Evolutionary conservation across 2,797 vertebrate species (phyloP).

Genomic region (Scleropages formosus): DNA sequence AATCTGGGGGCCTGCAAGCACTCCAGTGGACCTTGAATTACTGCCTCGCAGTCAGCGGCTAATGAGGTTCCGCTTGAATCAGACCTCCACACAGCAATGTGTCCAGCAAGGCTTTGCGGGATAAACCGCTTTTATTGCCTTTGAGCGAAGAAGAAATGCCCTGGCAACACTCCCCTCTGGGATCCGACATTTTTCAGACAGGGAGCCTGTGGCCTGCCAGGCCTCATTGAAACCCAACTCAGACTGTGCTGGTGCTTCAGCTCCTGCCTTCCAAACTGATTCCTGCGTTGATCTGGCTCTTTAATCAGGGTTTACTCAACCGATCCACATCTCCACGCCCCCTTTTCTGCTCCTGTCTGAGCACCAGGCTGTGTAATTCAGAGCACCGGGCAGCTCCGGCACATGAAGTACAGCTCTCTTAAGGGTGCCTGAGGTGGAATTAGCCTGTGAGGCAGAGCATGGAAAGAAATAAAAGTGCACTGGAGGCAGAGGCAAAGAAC

Average conservation of each 20-base stretch:
- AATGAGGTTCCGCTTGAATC: slow-evolving; percentile 18
- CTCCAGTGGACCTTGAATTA: slow-evolving; percentile 18
- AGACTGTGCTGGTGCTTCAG: not conserved
- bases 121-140: slow-evolving; percentile 6
- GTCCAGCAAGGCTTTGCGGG: too few species aligned
- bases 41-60: not conserved
- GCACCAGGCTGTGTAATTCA: not conserved
- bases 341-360: not conserved
- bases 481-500: too few species aligned
- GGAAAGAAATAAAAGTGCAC: too few species aligned
- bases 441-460: too few species aligned
- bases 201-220: too few species aligned
- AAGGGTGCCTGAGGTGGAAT: too few species aligned
- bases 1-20: slow-evolving; percentile 59
- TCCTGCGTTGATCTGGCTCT: slow-evolving; percentile 31
- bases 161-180: not conserved
- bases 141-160: not conserved
- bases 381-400: not conserved
- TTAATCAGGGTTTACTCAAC: slow-evolving; percentile 36
- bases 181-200: too few species aligned
- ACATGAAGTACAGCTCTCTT: too few species aligned
- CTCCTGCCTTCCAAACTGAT: slow-evolving; percentile 20
- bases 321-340: slow-evolving; percentile 12
- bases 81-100: slow-evolving; percentile 26
- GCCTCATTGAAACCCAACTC: not conserved